Conservation (phyloP, 1,140 invertebrate genomes). For the Macrostomum lignano region DNA sequence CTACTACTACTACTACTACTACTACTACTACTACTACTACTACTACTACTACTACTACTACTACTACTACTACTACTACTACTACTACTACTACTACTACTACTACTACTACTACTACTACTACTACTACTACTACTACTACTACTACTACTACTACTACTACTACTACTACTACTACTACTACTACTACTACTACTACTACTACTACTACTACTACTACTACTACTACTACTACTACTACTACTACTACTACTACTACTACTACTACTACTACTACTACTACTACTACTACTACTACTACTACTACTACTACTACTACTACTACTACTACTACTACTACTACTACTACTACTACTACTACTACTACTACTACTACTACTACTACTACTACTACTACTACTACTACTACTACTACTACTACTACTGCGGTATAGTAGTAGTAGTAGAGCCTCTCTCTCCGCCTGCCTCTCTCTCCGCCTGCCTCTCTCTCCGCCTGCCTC, state of each 20-base stretch:
- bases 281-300: slow-evolving; percentile 8
- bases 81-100: slow-evolving; percentile 8
- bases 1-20: slow-evolving; percentile 8
- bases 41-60: slow-evolving; percentile 8
- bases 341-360: too few relatives aligned
- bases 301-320: slow-evolving; percentile 8
- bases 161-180: slow-evolving; percentile 8
- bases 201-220: slow-evolving; percentile 8
- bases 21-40: slow-evolving; percentile 8
- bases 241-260: slow-evolving; percentile 8
- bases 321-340: slow-evolving; percentile 8
- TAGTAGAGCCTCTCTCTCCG: too few relatives aligned
- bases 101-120: slow-evolving; percentile 8
- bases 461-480: too few relatives aligned
- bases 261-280: slow-evolving; percentile 8
- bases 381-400: too few relatives aligned
- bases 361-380: too few relatives aligned
- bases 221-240: slow-evolving; percentile 8
- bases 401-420: too few relatives aligned
- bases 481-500: too few relatives aligned
- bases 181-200: slow-evolving; percentile 8
- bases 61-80: slow-evolving; percentile 8
- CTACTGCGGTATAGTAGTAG: too few relatives aligned
- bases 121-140: slow-evolving; percentile 8
- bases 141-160: slow-evolving; percentile 8